A percentile compares a stretch with the other conserved stretches of the same genome.
Conservation (phyloP, 2,888 invertebrate genomes). For the Diaphora mendica region DNA sequence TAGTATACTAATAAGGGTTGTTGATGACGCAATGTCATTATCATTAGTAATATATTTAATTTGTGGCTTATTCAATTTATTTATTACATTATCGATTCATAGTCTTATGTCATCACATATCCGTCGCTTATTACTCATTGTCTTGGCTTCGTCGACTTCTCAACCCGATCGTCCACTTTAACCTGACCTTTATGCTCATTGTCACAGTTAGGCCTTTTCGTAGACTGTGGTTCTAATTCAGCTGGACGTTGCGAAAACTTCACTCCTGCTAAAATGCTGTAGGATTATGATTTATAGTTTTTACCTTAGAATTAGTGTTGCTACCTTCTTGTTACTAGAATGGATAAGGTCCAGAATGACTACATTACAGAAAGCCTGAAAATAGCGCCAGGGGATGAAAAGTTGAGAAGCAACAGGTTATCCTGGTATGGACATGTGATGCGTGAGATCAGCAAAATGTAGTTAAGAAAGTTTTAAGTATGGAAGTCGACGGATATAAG, state of each 20-base stretch:
- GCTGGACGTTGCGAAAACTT: constrained; percentile 51
- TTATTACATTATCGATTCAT: constrained; percentile 15
- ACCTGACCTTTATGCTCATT: constrained; percentile 52
- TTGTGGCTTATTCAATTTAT: constrained; percentile 1
- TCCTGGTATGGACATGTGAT: too few relatives aligned
- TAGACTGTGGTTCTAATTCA: constrained; percentile 43
- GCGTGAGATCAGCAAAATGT: too few relatives aligned
- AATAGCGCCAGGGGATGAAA: too few relatives aligned
- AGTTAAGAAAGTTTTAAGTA: too few relatives aligned
- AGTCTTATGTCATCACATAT: constrained; percentile 48
- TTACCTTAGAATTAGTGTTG: constrained; percentile 14
- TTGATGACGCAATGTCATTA: too few relatives aligned
- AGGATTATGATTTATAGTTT: constrained; percentile 38
- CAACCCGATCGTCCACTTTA: constrained; percentile 53
- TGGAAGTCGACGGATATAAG: too few relatives aligned
- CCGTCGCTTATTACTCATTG: constrained; percentile 63
- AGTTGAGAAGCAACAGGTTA: too few relatives aligned
- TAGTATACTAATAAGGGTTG: too few relatives aligned
- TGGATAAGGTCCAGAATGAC: too few relatives aligned
- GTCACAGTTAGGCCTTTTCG: constrained; percentile 48
- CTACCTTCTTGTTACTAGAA: too few relatives aligned
- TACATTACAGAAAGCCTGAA: too few relatives aligned
- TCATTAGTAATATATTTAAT: neutral
- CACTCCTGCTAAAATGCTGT: constrained; percentile 29
- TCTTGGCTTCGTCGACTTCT: constrained; percentile 56